Base-by-base conservation (phyloP, 2,888 invertebrate genomes). In the Philonicus albiceps region DNA sequence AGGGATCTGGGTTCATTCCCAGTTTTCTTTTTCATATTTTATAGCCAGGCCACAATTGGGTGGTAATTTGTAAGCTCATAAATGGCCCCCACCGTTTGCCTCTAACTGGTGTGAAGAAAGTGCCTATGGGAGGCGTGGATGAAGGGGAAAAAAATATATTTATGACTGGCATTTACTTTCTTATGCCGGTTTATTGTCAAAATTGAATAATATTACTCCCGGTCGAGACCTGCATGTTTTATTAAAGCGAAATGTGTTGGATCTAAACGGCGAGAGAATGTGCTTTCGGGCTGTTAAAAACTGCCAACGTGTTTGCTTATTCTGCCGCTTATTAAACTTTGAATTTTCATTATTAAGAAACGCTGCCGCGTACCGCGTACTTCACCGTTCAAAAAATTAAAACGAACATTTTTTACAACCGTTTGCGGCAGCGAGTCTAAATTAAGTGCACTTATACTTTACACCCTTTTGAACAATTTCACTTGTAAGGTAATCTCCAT, bases 21-120 rank as follows among this genome's bases (percentile, higher is more conserved):
- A 7, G 64, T 27, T 27, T 64, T 64, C 64, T 64, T 64, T 64
- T 64, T 64, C 64, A 64, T 64, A 64, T 76, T 76, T 76, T 76
- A 76, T 78, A 43, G 49, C 49, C 37, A 22, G 49, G 49, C 43
- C 78, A 37, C 49, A 78, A 78, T 78, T 78, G 78, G 30, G 78
- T 78, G 78, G 78, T 78, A 78, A 78, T 78, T 49, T 49, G 78
- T 43, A 78, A 49, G 78, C 78, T 78, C 78, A 78, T 78, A 78
- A 78, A 78, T 78, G 78, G 27, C 5, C 27, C 30, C 22, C 49
- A 43, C 30, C 30, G 64, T 22, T 22, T 0, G 64, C 27, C 3
- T 64, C 64, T 11, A 27, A 64, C 64, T 8, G 64, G 27, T 3
- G 64, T 22, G 22, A 64, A 22, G 27, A 64, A 64, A 64, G 19